phyloP scores from a whole-genome alignment of 2,113 vertebrate species.

The Megalops atlanticus region DNA sequence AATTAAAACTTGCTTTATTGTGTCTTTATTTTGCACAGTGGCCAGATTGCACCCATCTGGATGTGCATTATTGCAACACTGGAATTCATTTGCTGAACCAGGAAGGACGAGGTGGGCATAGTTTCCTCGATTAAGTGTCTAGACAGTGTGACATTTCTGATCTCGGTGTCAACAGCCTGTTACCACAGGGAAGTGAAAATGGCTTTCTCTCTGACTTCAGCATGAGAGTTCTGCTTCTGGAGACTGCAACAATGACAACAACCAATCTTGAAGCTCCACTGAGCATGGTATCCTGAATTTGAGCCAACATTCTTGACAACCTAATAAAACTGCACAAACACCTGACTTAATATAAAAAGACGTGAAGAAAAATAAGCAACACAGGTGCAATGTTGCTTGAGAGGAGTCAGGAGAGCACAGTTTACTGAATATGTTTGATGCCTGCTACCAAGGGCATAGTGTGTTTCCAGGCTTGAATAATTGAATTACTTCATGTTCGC shows the following conservation, averaged over 20 bases:
- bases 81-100: no score
- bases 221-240: background rate
- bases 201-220: background rate
- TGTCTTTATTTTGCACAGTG: background rate
- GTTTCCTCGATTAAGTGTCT: no score
- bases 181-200: background rate
- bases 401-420: background rate
- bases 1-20: background rate
- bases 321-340: background rate
- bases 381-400: background rate
- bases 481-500: background rate
- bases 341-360: background rate
- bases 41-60: background rate
- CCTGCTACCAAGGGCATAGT: background rate
- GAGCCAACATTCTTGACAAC: background rate
- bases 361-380: background rate
- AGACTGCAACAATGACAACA: slow-evolving; percentile 1
- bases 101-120: no score
- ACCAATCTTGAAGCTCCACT: background rate
- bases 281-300: no score
- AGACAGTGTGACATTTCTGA: background rate
- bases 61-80: background rate
- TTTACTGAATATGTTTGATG: background rate
- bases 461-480: slow-evolving; percentile 2
- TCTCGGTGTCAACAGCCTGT: background rate